Conservation (phyloP, 2,888 invertebrate species). For the Folsomia manolachei region DNA sequence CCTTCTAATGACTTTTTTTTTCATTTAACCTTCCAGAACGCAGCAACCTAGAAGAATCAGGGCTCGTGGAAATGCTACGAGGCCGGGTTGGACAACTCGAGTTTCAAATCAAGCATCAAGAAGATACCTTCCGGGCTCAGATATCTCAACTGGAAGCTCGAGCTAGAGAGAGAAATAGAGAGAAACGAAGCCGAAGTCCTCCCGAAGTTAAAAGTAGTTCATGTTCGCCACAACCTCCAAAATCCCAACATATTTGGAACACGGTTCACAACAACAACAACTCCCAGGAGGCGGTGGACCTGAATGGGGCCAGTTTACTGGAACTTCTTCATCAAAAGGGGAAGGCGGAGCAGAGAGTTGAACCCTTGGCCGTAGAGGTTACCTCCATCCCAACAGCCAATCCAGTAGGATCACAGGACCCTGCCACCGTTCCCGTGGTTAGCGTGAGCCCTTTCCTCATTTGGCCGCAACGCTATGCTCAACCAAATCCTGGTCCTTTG, state of each 20-base stretch:
- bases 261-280: conserved; percentile 28
- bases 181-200: not conserved
- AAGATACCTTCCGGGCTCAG: conserved; percentile 38
- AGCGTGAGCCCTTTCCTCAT: conserved; percentile 1
- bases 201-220: not conserved
- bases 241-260: conserved; percentile 26
- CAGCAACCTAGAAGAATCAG: conserved; percentile 41
- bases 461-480: conserved; percentile 37
- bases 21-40: conserved; percentile 35
- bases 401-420: conserved; percentile 21
- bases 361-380: too few species aligned
- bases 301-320: conserved; percentile 37
- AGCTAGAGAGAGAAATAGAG: conserved; percentile 55
- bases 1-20: too few species aligned
- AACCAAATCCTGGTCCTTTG: not conserved
- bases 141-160: conserved; percentile 23
- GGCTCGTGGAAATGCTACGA: conserved; percentile 38
- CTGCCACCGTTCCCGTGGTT: too few species aligned
- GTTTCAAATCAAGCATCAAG: conserved; percentile 52
- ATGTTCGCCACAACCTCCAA: conserved; percentile 19
- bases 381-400: too few species aligned
- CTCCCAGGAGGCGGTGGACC: not conserved
- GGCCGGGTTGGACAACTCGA: conserved; percentile 52
- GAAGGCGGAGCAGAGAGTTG: not conserved
- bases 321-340: conserved; percentile 33